phyloP scores from a whole-genome alignment of 2,888 invertebrate species.

The Agrochola macilenta region DNA sequence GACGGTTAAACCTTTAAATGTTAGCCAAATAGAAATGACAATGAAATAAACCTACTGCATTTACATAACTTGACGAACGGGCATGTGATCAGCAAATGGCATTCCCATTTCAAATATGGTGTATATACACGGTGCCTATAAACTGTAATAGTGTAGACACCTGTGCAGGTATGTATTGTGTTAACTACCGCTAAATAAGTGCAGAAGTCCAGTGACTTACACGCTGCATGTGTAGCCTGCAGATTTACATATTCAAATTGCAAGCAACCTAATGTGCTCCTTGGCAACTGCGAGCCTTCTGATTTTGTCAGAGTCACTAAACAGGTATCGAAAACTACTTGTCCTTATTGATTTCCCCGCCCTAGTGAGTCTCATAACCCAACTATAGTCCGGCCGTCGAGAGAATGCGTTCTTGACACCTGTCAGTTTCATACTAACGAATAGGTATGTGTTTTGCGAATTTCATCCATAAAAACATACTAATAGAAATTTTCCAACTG shows the following conservation, averaged over 20 bases:
- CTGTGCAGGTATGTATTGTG: constrained; percentile 11
- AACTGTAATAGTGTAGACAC: constrained; percentile 4
- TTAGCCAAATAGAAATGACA: background rate
- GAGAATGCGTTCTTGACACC: too few species aligned
- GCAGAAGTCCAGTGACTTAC: constrained; percentile 12
- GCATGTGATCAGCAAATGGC: background rate
- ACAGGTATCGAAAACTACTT: background rate
- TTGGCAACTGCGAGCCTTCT: background rate
- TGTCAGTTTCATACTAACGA: too few species aligned
- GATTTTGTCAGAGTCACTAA: background rate
- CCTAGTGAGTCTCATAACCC: background rate
- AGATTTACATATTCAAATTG: constrained; percentile 25
- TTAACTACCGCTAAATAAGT: constrained; percentile 23
- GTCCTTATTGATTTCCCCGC: background rate
- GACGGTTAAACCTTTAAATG: too few species aligned
- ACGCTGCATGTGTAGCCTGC: background rate
- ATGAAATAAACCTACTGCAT: background rate
- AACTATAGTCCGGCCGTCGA: background rate
- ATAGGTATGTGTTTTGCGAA: too few species aligned
- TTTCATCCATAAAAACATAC: too few species aligned
- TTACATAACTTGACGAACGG: background rate
- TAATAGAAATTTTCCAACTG: too few species aligned
- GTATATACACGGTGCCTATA: background rate
- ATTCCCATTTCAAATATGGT: background rate
- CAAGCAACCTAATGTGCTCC: background rate